These are phyloP conservation scores for Neosilurus hyrtlii DNA, from an alignment of 2,797 vertebrate species.

Conservation along the genomic window DNA sequence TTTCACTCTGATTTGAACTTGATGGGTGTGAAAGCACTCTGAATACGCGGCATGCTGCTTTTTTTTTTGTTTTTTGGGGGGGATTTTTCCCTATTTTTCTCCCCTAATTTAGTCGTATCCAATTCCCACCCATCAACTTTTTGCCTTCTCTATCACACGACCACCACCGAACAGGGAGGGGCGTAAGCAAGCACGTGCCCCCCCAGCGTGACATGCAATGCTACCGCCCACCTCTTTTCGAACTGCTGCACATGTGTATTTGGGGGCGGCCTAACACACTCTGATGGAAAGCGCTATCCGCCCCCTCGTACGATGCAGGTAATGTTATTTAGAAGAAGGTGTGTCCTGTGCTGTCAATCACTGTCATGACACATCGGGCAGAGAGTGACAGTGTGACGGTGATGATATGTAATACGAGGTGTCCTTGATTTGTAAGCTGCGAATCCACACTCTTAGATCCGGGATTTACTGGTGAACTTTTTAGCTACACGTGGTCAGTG, in stretches of 20 bases:
- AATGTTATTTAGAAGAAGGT: no score
- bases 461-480: neutral
- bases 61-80: neutral
- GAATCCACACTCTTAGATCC: neutral
- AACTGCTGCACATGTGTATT: no score
- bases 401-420: neutral
- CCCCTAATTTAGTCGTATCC: no score
- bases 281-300: no score
- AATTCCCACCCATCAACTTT: no score
- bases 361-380: neutral
- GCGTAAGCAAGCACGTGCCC: no score
- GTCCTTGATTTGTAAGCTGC: neutral
- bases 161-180: no score
- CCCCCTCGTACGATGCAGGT: neutral
- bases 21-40: neutral
- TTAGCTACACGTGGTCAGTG: neutral
- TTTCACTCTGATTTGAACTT: neutral
- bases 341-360: neutral
- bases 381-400: neutral
- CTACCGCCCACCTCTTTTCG: no score
- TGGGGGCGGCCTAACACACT: no score
- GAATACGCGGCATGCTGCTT: neutral
- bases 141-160: no score
- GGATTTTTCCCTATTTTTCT: no score
- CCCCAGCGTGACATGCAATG: no score